Base-by-base conservation (phyloP, 2,888 invertebrate genomes). In the Muscina levida region DNA sequence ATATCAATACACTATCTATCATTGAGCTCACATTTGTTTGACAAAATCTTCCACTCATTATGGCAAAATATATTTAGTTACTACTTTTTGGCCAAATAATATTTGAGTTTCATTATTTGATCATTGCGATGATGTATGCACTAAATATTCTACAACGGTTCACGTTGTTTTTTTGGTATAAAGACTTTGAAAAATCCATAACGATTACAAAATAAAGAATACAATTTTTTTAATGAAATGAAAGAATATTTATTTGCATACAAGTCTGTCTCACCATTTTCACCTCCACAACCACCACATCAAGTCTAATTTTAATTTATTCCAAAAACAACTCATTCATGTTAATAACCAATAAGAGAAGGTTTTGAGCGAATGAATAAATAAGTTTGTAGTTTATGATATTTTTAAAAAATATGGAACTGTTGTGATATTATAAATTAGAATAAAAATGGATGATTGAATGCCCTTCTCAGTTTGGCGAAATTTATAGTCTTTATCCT, bases 221-320 rank as follows among this genome's bases (percentile, higher is more conserved):
- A 37, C 39, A 48, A 66, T 66, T 65, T 59, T 68, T 62, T 15
- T 22, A 59, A 56, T 19, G 10, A 62, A 62, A 62, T 19, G 22
- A 62, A 62, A 67, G 81, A 81, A 81, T 81, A 81, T 81, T 81
- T 81, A 81, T 77, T 44, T 57, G 77, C 81, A 81, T 81, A 62
- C 13, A 39, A 42, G 1, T n/a, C n/a, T n/a, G 62, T 77, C 73
- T 77, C 74, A 81, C 81, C 81, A 77, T 68, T 19, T 62, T 81
- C 81, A 81, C 77, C 81, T 77, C 81, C 81, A 81, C 81, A 77
- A 81, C 72, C 81, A 81, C 81, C 81, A 77, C 81, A 81, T 81
- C 81, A 81, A 81, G 74, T 74, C 81, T 81, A 81, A 81, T 81
- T 81, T 81, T 75, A 72, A 65, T 76, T 70, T 70, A 48, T 72